These are phyloP conservation scores for Dysmachus trigonus DNA, from an alignment of 2,888 invertebrate genomes.

Conservation along the genomic window DNA sequence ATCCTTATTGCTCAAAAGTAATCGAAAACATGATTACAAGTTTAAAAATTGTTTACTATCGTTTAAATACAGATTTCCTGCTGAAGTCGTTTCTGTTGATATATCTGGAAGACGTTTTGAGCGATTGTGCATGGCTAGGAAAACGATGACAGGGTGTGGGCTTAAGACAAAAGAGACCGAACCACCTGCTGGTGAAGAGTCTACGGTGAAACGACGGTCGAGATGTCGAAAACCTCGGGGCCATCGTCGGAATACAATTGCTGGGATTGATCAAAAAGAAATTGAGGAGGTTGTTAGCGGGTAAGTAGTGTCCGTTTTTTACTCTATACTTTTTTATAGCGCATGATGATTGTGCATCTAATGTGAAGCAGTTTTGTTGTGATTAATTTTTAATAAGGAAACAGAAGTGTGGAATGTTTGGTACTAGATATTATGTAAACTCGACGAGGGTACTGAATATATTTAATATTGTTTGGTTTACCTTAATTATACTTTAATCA, in stretches of 20 bases:
- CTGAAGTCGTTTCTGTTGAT: slow-evolving; percentile 88
- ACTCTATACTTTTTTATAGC: neutral
- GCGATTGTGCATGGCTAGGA: slow-evolving; percentile 85
- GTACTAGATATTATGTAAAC: neutral
- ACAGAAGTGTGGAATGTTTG: slow-evolving; percentile 2
- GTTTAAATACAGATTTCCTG: slow-evolving; percentile 74
- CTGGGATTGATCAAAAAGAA: slow-evolving; percentile 90
- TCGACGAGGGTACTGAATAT: neutral
- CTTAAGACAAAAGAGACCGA: slow-evolving; percentile 50
- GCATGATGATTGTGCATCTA: slow-evolving; percentile 11
- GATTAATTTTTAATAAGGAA: slow-evolving; percentile 7
- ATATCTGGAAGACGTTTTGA: slow-evolving; percentile 88
- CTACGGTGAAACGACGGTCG: slow-evolving; percentile 75
- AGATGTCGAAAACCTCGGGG: slow-evolving; percentile 79
- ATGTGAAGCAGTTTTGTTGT: slow-evolving; percentile 36
- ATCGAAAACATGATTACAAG: neutral
- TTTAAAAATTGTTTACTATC: neutral
- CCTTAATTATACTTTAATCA: neutral
- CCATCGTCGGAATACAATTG: slow-evolving; percentile 89
- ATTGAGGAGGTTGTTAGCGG: slow-evolving; percentile 85
- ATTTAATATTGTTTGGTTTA: neutral
- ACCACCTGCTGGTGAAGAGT: slow-evolving; percentile 64
- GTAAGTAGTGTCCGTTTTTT: slow-evolving; percentile 67
- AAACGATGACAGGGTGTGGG: slow-evolving; percentile 71
- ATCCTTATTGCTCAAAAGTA: slow-evolving; percentile 85